Base-by-base conservation (phyloP, 2,797 vertebrate species). In the Tamandua tetradactyla region DNA sequence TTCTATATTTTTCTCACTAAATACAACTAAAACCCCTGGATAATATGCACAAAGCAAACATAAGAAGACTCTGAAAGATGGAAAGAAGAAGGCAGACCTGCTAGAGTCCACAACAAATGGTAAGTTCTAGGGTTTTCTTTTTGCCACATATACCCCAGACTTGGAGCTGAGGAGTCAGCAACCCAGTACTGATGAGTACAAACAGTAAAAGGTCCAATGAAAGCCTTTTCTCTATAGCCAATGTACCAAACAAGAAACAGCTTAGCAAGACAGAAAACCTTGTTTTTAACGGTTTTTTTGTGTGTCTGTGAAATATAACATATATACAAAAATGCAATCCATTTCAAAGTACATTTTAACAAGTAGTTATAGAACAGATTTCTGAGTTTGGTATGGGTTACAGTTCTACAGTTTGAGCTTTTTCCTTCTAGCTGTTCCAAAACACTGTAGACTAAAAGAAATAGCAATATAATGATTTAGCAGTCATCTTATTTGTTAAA, bases 191-290 rank as follows among this genome's bases (percentile, higher is more conserved):
- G 15, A 59, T 23, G 57, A 49, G 47, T 10, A 0, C 78, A 82
- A 72, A 59, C 59, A 40, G 44, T 66, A 49, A 81, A 55, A 30
- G 7, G 7, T 32, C 44, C 30, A 37, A 35, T 8, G 32, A 72
- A 55, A 57, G 12, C 14, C 9, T 74, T 14, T 55, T 44, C 20
- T 59, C 30, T 66, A 25, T 47, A 82, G 37, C 49, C 32, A 64
- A 32, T 72, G 59, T 35, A 32, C 25, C 40, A 82, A 49, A 72
- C 71, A 80, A 13, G 17, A 57, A 64, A 76, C 13, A 44, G 32
- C 7, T 79, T 57, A 57, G 49, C 27, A 61, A 93, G 37, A 82
- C n/a, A 93, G 69, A 93, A 88, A 68, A n/a, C n/a, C n/a, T n/a
- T n/a, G n/a, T n/a, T n/a, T n/a, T n/a, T n/a, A n/a, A n/a, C n/a